A percentile compares a stretch with the other conserved stretches of the same genome.
Conservation (phyloP, 2,797 vertebrate genomes). For the Manis crassicaudata region DNA sequence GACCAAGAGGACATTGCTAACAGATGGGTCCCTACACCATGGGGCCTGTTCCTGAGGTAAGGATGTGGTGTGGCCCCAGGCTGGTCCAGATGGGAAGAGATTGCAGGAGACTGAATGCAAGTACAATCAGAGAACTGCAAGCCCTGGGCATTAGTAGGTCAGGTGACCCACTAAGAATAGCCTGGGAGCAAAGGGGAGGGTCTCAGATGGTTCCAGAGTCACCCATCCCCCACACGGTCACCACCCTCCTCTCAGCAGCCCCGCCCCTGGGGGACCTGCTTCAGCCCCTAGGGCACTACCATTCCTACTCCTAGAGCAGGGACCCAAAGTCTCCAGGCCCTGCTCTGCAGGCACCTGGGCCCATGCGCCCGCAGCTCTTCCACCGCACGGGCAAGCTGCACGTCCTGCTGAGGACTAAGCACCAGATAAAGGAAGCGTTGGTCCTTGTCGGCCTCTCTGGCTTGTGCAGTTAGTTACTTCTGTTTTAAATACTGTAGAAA, state of each 20-base stretch:
- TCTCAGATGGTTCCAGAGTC: not conserved
- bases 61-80: slow-evolving; percentile 61
- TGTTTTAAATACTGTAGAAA: slow-evolving; percentile 85
- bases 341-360: not conserved
- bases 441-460: slow-evolving; percentile 75
- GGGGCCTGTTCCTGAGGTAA: slow-evolving; percentile 84
- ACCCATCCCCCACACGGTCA: fast-evolving
- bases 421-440: slow-evolving; percentile 80
- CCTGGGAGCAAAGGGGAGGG: slow-evolving; percentile 18
- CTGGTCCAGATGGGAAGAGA: slow-evolving; percentile 4
- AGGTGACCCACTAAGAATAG: not conserved
- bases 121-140: not conserved
- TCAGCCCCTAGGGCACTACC: not conserved
- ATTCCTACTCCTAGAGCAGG: not conserved
- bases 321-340: not conserved
- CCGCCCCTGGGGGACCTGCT: not conserved
- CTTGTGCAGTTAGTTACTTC: slow-evolving; percentile 73
- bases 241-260: not conserved
- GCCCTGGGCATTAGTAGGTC: not conserved
- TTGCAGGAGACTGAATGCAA: slow-evolving; percentile 7
- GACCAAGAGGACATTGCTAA: slow-evolving; percentile 78
- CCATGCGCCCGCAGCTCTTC: not conserved
- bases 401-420: slow-evolving; percentile 74
- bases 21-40: slow-evolving; percentile 69
- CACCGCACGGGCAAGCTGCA: not conserved